Evolutionary conservation across 2,888 invertebrate species (phyloP).

Genomic region (Heteromurus nitidus): DNA sequence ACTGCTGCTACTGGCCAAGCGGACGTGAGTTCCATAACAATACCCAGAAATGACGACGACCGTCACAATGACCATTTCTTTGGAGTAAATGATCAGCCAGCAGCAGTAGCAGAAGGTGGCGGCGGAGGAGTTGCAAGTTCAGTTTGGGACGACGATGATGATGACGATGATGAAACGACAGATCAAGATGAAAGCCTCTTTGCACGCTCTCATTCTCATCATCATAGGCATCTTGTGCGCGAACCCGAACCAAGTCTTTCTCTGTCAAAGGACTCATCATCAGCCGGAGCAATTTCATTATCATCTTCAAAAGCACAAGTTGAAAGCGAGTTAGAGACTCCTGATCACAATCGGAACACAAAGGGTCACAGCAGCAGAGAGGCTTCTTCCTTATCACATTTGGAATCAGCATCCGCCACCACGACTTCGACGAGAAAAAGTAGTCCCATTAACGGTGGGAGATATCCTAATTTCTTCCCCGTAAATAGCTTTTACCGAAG

Average conservation of each 20-base stretch:
- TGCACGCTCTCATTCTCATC: conserved; percentile 53
- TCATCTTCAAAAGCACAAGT: background rate
- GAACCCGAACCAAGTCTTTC: background rate
- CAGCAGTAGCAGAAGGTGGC: conserved; percentile 19
- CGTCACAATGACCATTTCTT: conserved; percentile 25
- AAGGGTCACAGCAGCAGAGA: background rate
- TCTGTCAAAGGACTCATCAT: background rate
- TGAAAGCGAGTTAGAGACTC: conserved; percentile 19
- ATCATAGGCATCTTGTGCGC: conserved; percentile 1
- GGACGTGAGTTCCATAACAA: conserved; percentile 62
- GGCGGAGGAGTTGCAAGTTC: conserved; percentile 31
- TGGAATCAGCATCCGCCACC: background rate
- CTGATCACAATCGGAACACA: background rate
- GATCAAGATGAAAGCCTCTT: conserved; percentile 64
- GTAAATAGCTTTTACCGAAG: conserved; percentile 59
- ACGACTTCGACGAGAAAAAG: conserved; percentile 13
- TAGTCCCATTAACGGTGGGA: background rate
- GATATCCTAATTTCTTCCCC: conserved; percentile 47
- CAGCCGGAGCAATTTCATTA: conserved; percentile 17
- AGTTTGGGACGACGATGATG: conserved; percentile 53
- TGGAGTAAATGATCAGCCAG: conserved; percentile 28
- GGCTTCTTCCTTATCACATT: conserved; percentile 6
- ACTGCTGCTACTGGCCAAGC: conserved; percentile 40
- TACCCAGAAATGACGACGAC: conserved; percentile 34
- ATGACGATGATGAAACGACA: conserved; percentile 56